Base-by-base conservation (phyloP, 2,888 invertebrate species). In the Rotaria magnacalcarata region DNA sequence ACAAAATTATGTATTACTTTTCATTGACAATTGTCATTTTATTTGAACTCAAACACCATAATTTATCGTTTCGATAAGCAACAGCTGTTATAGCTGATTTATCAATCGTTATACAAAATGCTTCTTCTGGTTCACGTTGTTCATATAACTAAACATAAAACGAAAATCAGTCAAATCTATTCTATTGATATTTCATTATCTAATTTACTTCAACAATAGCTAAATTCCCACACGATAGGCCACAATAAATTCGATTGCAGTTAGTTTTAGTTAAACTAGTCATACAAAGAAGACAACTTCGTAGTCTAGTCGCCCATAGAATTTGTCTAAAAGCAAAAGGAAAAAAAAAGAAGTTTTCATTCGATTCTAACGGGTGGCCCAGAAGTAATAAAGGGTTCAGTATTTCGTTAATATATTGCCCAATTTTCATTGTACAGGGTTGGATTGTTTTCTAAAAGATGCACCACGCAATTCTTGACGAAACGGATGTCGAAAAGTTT, bases 191-290 rank as follows among this genome's bases (percentile, higher is more conserved):
- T 60, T 67, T 27, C 2, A 34, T n/a, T 4, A 85, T 34, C 27
- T 60, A 85, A 80, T 11, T 85, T 85, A 91, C 92, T 90, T 92
- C 92, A 43, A 92, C 89, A 7, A 92, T 91, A 21, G 92, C 92
- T 19, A 93, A 88, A 0, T 92, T 92, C 19, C 92, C 92, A 88
- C 92, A 92, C 27, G 92, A 92, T 43, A 93, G 89, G 4, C 91
- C 92, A 47, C 91, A 91, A 88, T 92, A 92, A 16, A 92, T 89
- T 75, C 91, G 89, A 50, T 89, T 89, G 80, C 87, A 87, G 10
- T 67, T 54, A 54, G 85, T 84, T 21, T 89, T 89, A 47, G 24
- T 80, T 47, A 41, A 80, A 80, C 47, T 43, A 47, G 24, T 80
- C 47, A 80, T 80, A 47, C 80, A 80, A 24, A 92, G 88, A 1